These are phyloP conservation scores for Amphipoea lucens DNA, from an alignment of 2,888 invertebrate genomes.

Conservation along the genomic window DNA sequence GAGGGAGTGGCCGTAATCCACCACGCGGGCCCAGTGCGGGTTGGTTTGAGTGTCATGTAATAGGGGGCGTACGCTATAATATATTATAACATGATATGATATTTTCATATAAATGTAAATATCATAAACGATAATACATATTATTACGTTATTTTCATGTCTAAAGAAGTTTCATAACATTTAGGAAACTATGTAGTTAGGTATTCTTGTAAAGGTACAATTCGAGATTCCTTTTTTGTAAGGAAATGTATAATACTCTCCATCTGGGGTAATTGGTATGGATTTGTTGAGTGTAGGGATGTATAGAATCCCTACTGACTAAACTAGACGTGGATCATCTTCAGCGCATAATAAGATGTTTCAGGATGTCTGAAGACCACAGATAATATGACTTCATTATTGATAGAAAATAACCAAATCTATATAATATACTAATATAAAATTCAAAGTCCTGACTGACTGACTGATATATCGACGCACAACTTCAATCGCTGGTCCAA, in stretches of 20 bases:
- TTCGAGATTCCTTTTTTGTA: background rate
- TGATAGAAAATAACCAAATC: background rate
- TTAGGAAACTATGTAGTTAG: background rate
- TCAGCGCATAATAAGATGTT: background rate
- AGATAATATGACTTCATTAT: background rate
- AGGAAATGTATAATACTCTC: background rate
- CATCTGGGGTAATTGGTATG: background rate
- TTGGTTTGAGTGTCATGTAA: too few species aligned
- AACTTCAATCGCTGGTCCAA: too few species aligned
- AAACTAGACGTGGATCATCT: too few species aligned
- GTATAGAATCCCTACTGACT: too few species aligned
- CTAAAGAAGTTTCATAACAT: background rate
- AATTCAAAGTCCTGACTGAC: too few species aligned
- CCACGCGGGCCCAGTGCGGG: too few species aligned
- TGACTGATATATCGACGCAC: too few species aligned
- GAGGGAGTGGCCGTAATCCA: too few species aligned
- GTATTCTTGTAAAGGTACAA: background rate
- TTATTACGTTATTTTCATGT: background rate
- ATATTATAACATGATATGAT: background rate
- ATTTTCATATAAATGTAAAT: background rate
- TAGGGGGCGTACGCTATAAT: too few species aligned
- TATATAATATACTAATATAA: too few species aligned
- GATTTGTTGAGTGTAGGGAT: background rate
- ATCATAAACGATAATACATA: too few species aligned
- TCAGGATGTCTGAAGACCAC: background rate